Evolutionary conservation across 1,140 invertebrate genomes (phyloP).

Genomic region (Gonatopus flavifemur): DNA sequence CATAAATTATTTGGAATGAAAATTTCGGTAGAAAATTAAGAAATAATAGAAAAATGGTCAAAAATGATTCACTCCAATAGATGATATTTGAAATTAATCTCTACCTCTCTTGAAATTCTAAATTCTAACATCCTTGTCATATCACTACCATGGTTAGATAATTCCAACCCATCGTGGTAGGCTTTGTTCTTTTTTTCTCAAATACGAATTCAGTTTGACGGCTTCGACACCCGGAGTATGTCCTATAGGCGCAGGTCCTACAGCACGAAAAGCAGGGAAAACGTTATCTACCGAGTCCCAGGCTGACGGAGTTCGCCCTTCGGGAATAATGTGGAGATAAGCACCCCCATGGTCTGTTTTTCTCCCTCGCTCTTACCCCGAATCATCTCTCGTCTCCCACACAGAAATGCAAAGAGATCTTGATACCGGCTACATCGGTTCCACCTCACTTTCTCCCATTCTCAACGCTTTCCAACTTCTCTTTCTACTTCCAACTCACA

Average conservation of each 20-base stretch:
- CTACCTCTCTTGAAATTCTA: no score
- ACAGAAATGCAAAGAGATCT: constrained; percentile 57
- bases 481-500: not conserved
- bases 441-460: constrained; percentile 17
- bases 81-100: no score
- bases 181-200: not conserved
- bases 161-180: not conserved
- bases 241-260: constrained; percentile 28
- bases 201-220: constrained; percentile 35
- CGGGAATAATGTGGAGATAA: constrained; percentile 57
- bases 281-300: constrained; percentile 55
- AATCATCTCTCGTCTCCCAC: constrained; percentile 30
- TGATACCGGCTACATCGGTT: constrained; percentile 49
- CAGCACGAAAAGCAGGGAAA: constrained; percentile 20
- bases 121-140: no score
- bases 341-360: constrained; percentile 32
- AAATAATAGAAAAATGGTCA: no score
- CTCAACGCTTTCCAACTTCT: constrained; percentile 4
- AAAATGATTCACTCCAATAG: no score
- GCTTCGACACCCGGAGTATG: constrained; percentile 52
- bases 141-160: no score
- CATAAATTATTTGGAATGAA: no score
- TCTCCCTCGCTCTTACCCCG: constrained; percentile 11
- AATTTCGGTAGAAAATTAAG: no score
- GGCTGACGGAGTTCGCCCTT: constrained; percentile 54